Percentiles rank a stretch among this genome's conserved stretches.
Evolutionary conservation across 2,113 vertebrate genomes (phyloP).

Genomic region (Solea solea): DNA sequence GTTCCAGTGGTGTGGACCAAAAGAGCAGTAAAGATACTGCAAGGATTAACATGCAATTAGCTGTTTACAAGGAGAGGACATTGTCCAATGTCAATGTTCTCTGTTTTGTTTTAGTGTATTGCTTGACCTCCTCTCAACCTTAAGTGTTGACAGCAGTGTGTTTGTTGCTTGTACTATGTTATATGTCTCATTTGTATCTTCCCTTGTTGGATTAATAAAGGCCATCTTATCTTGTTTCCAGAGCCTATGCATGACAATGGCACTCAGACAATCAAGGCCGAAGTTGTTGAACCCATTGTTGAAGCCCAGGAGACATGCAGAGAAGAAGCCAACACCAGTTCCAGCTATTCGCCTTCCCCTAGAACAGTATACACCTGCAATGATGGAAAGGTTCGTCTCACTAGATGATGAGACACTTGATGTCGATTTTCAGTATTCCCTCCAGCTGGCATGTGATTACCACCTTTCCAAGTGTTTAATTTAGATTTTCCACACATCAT

Average conservation of each 20-base stretch:
- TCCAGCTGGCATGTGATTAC: not conserved
- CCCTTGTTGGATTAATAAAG: not conserved
- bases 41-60: not conserved
- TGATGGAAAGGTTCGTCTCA: constrained; percentile 81
- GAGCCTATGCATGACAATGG: constrained; percentile 87
- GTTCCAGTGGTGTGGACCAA: constrained; percentile 12
- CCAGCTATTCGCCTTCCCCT: constrained; percentile 84
- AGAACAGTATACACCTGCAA: constrained; percentile 85
- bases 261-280: constrained; percentile 87
- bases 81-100: not conserved
- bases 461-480: not conserved
- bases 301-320: constrained; percentile 81
- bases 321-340: constrained; percentile 86
- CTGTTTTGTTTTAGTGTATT: not conserved
- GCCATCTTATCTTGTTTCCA: constrained; percentile 43
- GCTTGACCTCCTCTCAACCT: constrained; percentile 1
- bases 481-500: not conserved
- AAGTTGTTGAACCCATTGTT: constrained; percentile 82
- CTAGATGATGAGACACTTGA: not conserved
- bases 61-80: too few species aligned
- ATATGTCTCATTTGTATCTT: constrained; percentile 26
- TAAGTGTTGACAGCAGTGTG: not conserved
- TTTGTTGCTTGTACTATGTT: not conserved
- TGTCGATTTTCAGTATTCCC: not conserved
- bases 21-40: not conserved